Conservation (phyloP, 2,113 vertebrate species). For the Acrocephalus kingi region DNA sequence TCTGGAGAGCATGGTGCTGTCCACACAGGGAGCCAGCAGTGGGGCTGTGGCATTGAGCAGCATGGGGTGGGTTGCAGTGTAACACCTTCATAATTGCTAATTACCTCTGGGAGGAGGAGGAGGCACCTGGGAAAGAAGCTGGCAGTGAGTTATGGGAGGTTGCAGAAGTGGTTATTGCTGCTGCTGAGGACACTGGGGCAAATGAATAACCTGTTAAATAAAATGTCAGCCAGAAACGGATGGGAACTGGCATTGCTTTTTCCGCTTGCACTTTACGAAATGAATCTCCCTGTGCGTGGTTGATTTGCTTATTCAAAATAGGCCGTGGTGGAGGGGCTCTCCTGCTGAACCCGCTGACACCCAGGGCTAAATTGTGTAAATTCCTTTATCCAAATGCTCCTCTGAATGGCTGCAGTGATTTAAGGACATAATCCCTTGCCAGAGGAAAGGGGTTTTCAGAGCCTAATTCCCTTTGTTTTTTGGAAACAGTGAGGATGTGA, state of each 20-base stretch:
- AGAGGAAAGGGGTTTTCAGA: not conserved
- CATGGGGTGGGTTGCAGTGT: not conserved
- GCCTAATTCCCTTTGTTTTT: not conserved
- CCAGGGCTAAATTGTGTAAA: not conserved
- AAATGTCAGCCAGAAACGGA: not conserved
- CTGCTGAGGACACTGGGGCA: not conserved
- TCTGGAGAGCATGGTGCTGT: not conserved
- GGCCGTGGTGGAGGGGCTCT: not conserved
- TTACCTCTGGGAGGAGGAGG: not conserved
- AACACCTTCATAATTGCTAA: not conserved
- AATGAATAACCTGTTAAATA: conserved; percentile 36
- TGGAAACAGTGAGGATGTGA: not conserved
- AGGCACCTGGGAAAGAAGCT: not conserved
- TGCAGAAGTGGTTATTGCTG: not conserved
- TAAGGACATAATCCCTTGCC: not conserved
- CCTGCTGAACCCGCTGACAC: not conserved
- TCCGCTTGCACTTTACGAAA: not conserved
- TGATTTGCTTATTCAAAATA: conserved; percentile 21
- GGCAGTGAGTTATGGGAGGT: not conserved
- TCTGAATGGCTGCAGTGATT: not conserved
- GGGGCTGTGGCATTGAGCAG: not conserved
- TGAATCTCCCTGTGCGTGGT: not conserved
- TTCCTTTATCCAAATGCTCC: not conserved
- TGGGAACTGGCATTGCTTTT: conserved; percentile 1
- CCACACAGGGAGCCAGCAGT: not conserved